A percentile compares a stretch with the other conserved stretches of the same genome.
phyloP scores from a whole-genome alignment of 2,888 invertebrate species.

The Chymomyza caudatula region DNA sequence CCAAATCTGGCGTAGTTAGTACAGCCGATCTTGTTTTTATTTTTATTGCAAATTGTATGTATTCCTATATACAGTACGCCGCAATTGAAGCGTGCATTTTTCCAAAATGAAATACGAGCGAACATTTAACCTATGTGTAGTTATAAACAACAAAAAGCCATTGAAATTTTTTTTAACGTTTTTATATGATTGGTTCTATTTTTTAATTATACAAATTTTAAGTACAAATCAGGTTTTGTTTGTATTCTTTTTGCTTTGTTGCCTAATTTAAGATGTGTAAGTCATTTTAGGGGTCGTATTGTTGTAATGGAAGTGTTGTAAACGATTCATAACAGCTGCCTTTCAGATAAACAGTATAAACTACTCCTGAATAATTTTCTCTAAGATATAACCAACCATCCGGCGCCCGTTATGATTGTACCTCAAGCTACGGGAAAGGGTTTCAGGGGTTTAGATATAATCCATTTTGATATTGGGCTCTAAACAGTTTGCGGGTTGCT shows the following conservation, averaged over 20 bases:
- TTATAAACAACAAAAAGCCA: conserved; percentile 43
- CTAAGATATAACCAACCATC: conserved; percentile 84
- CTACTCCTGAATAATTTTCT: too few species aligned
- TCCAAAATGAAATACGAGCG: conserved; percentile 32
- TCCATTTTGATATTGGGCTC: conserved; percentile 13
- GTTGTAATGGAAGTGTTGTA: conserved; percentile 82
- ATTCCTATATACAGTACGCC: background rate
- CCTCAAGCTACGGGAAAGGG: conserved; percentile 48
- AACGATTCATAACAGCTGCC: conserved; percentile 76
- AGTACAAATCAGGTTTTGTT: background rate
- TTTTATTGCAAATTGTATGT: conserved; percentile 10
- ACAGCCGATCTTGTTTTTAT: conserved; percentile 40
- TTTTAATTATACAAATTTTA: conserved; percentile 3
- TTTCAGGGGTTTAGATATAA: conserved; percentile 50
- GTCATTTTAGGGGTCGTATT: conserved; percentile 77
- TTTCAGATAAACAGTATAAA: conserved; percentile 54
- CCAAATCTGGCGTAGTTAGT: conserved; percentile 40
- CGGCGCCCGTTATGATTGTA: conserved; percentile 77
- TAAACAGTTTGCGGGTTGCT: conserved; percentile 48
- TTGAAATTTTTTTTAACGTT: conserved; percentile 42
- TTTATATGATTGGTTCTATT: conserved; percentile 31
- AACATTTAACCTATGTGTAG: conserved; percentile 39
- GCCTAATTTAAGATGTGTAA: background rate
- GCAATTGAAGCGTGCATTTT: background rate
- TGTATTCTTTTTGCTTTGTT: background rate